phyloP scores from a whole-genome alignment of 2,113 vertebrate species.

The Malurus melanocephalus region DNA sequence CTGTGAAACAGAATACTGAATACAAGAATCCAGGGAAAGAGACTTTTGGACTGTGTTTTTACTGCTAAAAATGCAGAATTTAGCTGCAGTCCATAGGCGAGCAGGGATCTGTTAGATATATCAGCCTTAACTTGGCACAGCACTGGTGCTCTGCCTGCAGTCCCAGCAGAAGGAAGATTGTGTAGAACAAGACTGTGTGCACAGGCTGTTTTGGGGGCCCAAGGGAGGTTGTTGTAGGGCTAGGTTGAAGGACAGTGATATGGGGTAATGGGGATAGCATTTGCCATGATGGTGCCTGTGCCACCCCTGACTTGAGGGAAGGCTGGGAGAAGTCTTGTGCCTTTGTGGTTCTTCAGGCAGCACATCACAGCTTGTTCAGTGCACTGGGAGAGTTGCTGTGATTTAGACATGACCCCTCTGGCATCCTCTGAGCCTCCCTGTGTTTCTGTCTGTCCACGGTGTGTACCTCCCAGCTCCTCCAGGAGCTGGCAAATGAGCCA shows the following conservation, averaged over 20 bases:
- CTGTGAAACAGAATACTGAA: background rate
- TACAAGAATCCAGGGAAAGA: background rate
- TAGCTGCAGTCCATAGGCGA: background rate
- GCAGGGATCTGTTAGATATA: background rate
- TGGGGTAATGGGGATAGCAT: background rate
- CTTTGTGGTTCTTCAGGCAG: background rate
- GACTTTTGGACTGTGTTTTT: background rate
- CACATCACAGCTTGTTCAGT: background rate
- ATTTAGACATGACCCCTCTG: background rate
- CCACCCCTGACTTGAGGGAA: background rate
- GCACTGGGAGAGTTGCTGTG: background rate
- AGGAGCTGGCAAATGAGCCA: conserved; percentile 14
- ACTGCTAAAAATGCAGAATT: background rate
- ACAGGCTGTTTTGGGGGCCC: background rate
- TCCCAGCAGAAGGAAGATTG: background rate
- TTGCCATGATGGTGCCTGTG: background rate
- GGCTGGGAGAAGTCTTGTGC: background rate
- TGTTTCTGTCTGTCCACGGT: background rate
- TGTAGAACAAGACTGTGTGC: background rate
- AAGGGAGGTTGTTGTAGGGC: background rate
- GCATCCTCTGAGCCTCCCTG: background rate
- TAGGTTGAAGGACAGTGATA: background rate
- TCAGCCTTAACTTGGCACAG: fast-evolving
- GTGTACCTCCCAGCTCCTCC: background rate
- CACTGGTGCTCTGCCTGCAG: background rate